Conservation (phyloP, 2,113 vertebrate species). For the Cairina moschata region DNA sequence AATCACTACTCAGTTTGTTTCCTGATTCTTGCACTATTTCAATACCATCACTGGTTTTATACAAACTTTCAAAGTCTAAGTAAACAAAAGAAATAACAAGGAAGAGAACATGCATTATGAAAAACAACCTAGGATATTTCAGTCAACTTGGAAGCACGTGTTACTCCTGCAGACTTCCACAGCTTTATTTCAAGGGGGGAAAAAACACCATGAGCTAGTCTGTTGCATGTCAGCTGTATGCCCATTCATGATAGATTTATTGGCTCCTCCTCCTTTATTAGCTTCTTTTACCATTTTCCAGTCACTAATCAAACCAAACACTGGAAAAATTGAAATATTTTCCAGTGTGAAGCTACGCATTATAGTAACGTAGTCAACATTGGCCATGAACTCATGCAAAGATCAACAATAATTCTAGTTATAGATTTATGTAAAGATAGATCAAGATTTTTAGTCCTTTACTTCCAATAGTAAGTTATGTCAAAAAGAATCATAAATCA, state of each 20-base stretch:
- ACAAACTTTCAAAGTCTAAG: background rate
- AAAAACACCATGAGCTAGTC: background rate
- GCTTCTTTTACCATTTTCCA: background rate
- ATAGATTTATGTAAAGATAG: background rate
- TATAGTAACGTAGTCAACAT: background rate
- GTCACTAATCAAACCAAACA: background rate
- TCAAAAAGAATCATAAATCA: background rate
- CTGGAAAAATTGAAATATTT: background rate
- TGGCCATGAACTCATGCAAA: background rate
- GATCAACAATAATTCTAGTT: background rate
- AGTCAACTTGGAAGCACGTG: accelerated
- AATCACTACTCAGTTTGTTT: too few relatives aligned
- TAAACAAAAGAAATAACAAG: background rate
- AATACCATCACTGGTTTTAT: background rate
- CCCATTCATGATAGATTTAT: accelerated
- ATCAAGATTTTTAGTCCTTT: background rate
- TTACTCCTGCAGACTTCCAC: background rate
- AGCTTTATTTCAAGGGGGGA: background rate
- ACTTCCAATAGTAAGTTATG: background rate
- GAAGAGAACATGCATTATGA: background rate
- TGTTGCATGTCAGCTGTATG: background rate
- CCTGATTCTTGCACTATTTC: background rate
- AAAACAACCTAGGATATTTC: background rate
- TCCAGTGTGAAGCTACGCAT: background rate
- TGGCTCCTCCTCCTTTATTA: background rate